Evolutionary conservation across 2,113 vertebrate genomes (phyloP), one percentile per base, ranked within the genome.

Genomic region (Calypte anna): DNA sequence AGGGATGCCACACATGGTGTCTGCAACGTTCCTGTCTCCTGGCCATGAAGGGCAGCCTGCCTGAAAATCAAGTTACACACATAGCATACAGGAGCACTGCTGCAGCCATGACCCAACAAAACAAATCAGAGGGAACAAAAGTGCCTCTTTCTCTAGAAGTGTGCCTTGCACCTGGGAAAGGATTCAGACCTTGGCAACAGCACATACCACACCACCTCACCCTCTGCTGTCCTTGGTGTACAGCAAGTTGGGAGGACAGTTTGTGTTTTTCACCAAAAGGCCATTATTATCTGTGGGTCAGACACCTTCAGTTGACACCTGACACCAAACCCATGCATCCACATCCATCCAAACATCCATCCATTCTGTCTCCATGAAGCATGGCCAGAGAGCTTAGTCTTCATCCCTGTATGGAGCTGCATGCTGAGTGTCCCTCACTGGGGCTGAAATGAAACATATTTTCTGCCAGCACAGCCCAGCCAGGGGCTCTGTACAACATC

Each of bases 1-100:
- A 55, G 23, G 40, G 51, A 80, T 0, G 0, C 20, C 31, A 20
- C 12, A 3, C 31, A 10, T 6, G 1, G 1, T 24, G 30, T 38
- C 33, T 48, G 66, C 54, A 68, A 68, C 30, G n/a, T 28, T 82
- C 14, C 53, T 53, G 17, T 24, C 54, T 27, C 25, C 61, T 13
- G 43, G 5, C 36, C 1, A 1, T 1, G 1, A n/a, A 70, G 51
- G 30, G 44, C 25, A 33, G 40, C 2, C 67, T 58, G 68, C 9
- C 2, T 44, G n/a, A 58, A 30, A 33, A 40, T 12, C 1, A 3
- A 28, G 31, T n/a, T 13, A 30, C 14, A 54, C 14, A 5, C 0
- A 0, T 14, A 40, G 43, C 30, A 21, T 36, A 33, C 15, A 8
- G 16, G 3, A 44, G 61, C 21, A 7, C 53, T 20, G 43, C 78